A percentile compares a stretch with the other conserved stretches of the same genome.
Conservation (phyloP, 2,888 invertebrate species). For the Chrysomela aeneicollis region DNA sequence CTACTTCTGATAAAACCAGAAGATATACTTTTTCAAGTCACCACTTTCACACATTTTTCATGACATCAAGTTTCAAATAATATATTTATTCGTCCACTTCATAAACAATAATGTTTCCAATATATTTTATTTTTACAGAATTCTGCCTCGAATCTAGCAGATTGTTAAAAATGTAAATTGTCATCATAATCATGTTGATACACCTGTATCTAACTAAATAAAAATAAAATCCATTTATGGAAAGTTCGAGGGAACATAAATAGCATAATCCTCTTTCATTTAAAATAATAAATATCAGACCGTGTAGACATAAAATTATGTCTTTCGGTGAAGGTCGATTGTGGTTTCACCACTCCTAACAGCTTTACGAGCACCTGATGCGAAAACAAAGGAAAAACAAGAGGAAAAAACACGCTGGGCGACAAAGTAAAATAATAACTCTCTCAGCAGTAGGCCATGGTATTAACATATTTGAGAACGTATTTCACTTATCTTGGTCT, state of each 20-base stretch:
- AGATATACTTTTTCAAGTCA: no score
- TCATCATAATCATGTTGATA: no score
- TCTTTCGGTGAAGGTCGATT: slow-evolving; percentile 9
- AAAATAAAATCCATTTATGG: no score
- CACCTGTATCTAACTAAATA: no score
- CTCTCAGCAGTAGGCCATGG: slow-evolving; percentile 22
- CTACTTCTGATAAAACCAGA: no score
- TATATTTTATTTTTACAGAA: no score
- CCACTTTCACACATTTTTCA: no score
- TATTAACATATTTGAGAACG: slow-evolving; percentile 18
- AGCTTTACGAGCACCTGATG: slow-evolving; percentile 15
- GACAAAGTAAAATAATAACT: slow-evolving; percentile 21
- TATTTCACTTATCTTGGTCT: slow-evolving; percentile 19
- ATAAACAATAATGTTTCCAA: no score
- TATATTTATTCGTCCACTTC: no score
- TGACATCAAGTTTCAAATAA: no score
- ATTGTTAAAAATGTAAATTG: no score
- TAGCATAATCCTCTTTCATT: slow-evolving; percentile 2
- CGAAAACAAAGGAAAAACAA: slow-evolving; percentile 11
- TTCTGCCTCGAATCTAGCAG: no score
- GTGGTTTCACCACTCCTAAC: slow-evolving; percentile 13
- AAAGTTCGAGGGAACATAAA: background rate
- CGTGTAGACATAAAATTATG: slow-evolving; percentile 1
- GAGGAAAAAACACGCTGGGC: slow-evolving; percentile 3
- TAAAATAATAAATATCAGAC: background rate